These are phyloP conservation scores for Drosophila ezoana DNA, from an alignment of 2,888 invertebrate species.

Conservation along the genomic window DNA sequence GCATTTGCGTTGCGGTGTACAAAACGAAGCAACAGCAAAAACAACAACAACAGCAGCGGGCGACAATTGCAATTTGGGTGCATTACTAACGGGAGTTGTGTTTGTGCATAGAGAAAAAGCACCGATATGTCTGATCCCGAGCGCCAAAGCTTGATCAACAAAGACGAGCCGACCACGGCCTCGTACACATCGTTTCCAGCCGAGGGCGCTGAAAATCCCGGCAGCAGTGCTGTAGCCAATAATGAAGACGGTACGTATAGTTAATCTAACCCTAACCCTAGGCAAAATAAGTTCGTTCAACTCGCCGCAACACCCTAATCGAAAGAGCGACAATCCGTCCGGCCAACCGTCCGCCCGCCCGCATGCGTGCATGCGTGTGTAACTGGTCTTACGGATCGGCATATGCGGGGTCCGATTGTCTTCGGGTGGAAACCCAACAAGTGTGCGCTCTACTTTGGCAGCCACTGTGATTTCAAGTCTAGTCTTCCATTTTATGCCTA, in stretches of 20 bases:
- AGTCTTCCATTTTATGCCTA: conserved; percentile 26
- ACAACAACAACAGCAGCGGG: conserved; percentile 21
- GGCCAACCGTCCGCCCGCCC: neutral
- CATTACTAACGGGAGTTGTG: conserved; percentile 49
- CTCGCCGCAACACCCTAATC: conserved; percentile 19
- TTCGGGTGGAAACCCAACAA: conserved; percentile 76
- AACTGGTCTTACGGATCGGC: conserved; percentile 25
- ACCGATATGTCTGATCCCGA: conserved; percentile 83
- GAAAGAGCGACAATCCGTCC: neutral
- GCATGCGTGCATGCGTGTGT: conserved; percentile 16
- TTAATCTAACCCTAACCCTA: conserved; percentile 17
- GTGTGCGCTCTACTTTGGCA: conserved; percentile 68
- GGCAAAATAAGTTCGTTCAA: conserved; percentile 61
- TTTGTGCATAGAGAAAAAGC: conserved; percentile 28
- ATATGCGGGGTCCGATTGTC: conserved; percentile 48
- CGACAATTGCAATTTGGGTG: conserved; percentile 56
- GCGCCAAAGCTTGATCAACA: conserved; percentile 82
- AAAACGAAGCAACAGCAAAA: conserved; percentile 37
- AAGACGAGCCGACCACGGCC: conserved; percentile 66
- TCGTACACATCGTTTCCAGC: conserved; percentile 75
- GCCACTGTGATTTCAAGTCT: conserved; percentile 62
- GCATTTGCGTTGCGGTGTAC: conserved; percentile 65
- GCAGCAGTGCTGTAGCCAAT: conserved; percentile 47
- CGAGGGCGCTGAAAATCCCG: conserved; percentile 69
- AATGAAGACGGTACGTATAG: conserved; percentile 70